phyloP scores from a whole-genome alignment of 2,113 vertebrate genomes.

The Thermophis baileyi region DNA sequence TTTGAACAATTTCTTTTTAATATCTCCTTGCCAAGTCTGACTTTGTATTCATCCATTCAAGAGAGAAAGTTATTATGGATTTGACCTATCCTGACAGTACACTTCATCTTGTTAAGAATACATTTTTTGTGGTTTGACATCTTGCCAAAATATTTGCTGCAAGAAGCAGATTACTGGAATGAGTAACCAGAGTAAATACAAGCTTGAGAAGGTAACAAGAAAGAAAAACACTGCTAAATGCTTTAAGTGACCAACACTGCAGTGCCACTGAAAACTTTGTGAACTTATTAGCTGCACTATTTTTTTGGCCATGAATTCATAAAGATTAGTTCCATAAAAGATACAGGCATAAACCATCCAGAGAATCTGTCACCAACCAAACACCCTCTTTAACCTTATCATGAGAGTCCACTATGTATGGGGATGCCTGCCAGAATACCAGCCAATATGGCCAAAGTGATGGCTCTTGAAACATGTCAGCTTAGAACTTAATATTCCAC shows the following conservation, averaged over 20 bases:
- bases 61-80: not conserved
- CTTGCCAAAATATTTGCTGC: not conserved
- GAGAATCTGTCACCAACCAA: not conserved
- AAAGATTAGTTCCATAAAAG: not conserved
- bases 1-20: not conserved
- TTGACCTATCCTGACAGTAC: not conserved
- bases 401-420: not conserved
- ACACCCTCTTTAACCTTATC: not conserved
- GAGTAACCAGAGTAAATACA: not conserved
- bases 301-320: not conserved
- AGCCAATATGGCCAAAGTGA: not conserved
- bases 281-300: not conserved
- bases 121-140: not conserved
- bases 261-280: not conserved
- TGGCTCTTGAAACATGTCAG: not conserved
- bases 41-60: not conserved
- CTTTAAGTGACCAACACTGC: not conserved
- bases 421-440: not conserved
- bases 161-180: not conserved
- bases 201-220: not conserved
- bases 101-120: not conserved
- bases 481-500: not conserved
- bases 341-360: not conserved
- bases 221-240: not conserved
- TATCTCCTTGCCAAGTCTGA: not conserved